These are phyloP conservation scores for Aporophyla nigra DNA, from an alignment of 2,888 invertebrate genomes.

Conservation along the genomic window DNA sequence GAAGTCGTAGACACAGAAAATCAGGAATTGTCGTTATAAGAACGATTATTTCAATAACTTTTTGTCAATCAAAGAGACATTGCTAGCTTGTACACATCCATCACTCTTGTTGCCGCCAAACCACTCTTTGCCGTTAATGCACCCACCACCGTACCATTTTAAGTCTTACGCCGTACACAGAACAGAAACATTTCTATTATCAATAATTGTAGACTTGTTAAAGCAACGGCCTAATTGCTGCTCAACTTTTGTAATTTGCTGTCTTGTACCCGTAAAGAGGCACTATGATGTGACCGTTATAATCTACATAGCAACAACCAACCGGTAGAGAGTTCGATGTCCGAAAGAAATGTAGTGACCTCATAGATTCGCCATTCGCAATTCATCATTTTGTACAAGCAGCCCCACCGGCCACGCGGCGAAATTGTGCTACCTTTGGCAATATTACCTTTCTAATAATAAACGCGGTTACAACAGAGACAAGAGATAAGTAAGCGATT, in stretches of 20 bases:
- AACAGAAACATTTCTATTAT: constrained; percentile 58
- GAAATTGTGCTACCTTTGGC: constrained; percentile 69
- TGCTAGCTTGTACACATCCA: constrained; percentile 64
- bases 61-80: constrained; percentile 66
- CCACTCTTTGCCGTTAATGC: constrained; percentile 46
- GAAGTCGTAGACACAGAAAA: constrained; percentile 39
- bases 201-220: constrained; percentile 63
- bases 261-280: constrained; percentile 75
- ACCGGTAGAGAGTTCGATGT: constrained; percentile 84
- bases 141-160: constrained; percentile 54
- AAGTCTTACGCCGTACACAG: constrained; percentile 56
- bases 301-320: constrained; percentile 82
- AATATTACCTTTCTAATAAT: constrained; percentile 67
- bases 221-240: constrained; percentile 71
- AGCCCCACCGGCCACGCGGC: constrained; percentile 73
- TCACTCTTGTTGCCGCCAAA: constrained; percentile 61
- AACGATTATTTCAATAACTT: constrained; percentile 66
- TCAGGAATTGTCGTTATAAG: constrained; percentile 52
- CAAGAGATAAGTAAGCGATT: constrained; percentile 46
- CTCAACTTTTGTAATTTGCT: constrained; percentile 74
- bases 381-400: constrained; percentile 86
- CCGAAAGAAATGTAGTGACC: constrained; percentile 87
- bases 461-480: constrained; percentile 45
- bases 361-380: constrained; percentile 86
- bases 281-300: constrained; percentile 83